Evolutionary conservation across 2,113 vertebrate genomes (phyloP), one percentile per base, ranked within the genome.

Genomic region (Dinomys branickii): DNA sequence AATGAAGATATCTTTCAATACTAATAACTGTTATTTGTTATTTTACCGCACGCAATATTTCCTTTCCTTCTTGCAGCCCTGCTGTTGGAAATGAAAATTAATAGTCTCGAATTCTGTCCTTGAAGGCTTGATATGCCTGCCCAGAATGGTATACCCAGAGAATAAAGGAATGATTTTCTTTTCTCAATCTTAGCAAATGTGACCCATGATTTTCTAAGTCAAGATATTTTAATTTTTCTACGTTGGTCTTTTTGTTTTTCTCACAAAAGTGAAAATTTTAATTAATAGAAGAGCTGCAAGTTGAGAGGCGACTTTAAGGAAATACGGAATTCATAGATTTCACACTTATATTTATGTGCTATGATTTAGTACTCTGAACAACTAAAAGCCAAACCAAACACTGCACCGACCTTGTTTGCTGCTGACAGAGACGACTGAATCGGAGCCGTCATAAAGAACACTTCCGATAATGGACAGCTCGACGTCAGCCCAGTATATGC

Each of bases 401-500:
- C 9, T 92, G 35, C 50, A 73, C 98, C 94, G 98, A 99, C 99
- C 99, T 98, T 99, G 99, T 98, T 99, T 99, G 85, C 99, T 98
- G 96, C 98, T 99, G 96, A 99, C 99, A 95, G 99, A 99, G 96
- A 99, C 98, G 54, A 99, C 98, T 30, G 99, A 98, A 97, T 99
- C 98, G 0, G 99, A 99, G 4, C 99, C 99, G 94, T 99, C 99
- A 59, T 99, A 99, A 71, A 99, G 98, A 97, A 99, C 98, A 50
- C 99, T 99, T 69, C 99, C 99, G 92, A 99, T 99, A 63, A 99
- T 93, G 7, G 99, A 99, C 17, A 99, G 98, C 96, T 99, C 99
- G 75, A 99, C 99, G 97, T 99, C 99, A 80, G 99, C 99, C 99
- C 99, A 99, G 97, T 99, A 99, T 96, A 99, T 98, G 59, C 99